A percentile compares a stretch with the other conserved stretches of the same genome.
phyloP scores from a whole-genome alignment of 2,888 invertebrate species.

The Tipula helvola region DNA sequence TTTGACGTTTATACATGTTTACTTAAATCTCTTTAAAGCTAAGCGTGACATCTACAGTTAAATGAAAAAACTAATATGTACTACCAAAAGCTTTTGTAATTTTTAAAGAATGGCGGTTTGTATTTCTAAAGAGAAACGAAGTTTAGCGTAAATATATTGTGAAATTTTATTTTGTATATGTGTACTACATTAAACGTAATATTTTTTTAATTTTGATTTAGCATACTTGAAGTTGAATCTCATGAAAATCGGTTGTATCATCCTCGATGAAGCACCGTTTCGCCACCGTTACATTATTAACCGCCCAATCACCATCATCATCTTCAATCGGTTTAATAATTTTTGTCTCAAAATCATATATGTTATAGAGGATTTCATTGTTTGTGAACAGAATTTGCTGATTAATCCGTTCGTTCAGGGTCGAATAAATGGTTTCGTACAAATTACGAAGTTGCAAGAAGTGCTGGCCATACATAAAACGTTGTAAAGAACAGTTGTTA shows the following conservation, averaged over 20 bases:
- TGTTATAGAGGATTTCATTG: conserved; percentile 13
- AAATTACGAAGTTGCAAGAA: conserved; percentile 31
- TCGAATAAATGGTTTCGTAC: conserved; percentile 23
- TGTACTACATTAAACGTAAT: neutral
- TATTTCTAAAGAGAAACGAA: neutral
- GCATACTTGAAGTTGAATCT: conserved; percentile 4
- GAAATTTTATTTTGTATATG: neutral
- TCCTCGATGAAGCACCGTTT: neutral
- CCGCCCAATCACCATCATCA: conserved; percentile 31
- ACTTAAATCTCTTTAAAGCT: neutral
- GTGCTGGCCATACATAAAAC: conserved; percentile 28
- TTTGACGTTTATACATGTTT: neutral
- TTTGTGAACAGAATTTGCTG: conserved; percentile 13
- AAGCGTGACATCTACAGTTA: neutral
- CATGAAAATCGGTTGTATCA: conserved; percentile 5
- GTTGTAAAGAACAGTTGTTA: conserved; percentile 21
- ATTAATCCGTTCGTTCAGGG: neutral
- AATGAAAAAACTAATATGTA: neutral
- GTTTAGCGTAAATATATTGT: neutral
- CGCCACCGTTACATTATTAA: conserved; percentile 21
- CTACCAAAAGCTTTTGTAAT: neutral
- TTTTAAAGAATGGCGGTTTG: neutral
- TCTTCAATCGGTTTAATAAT: conserved; percentile 20
- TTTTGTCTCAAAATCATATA: conserved; percentile 18
- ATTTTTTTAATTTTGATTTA: neutral